Evolutionary conservation across 2,888 invertebrate species (phyloP).

Genomic region (Troides aeacus): DNA sequence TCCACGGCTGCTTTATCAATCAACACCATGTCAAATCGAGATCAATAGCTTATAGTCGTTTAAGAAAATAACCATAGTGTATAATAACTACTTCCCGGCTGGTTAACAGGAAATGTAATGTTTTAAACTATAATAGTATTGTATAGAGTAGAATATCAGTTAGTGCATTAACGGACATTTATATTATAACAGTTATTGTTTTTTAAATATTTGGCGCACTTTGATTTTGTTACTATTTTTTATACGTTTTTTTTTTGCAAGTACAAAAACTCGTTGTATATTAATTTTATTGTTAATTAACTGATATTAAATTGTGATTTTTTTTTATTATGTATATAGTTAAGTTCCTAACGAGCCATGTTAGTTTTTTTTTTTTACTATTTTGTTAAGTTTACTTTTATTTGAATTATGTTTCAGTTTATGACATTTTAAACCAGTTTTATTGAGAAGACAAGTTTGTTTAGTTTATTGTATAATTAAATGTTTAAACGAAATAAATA

Average conservation of each 20-base stretch:
- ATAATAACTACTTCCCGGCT: conserved; percentile 3
- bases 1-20: too few species aligned
- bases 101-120: conserved; percentile 12
- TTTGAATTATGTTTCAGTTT: conserved; percentile 15
- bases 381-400: conserved; percentile 42
- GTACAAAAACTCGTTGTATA: conserved; percentile 39
- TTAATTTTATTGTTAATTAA: conserved; percentile 37
- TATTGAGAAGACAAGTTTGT: conserved; percentile 11
- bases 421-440: conserved; percentile 14
- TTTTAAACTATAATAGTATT: conserved; percentile 14
- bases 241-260: conserved; percentile 30
- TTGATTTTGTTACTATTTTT: conserved; percentile 28
- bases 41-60: too few species aligned
- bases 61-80: conserved; percentile 3
- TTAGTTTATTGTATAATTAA: conserved; percentile 4
- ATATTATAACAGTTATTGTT: conserved; percentile 26
- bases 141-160: conserved; percentile 18
- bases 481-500: not conserved
- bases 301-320: conserved; percentile 40
- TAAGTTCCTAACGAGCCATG: conserved; percentile 43
- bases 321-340: conserved; percentile 39
- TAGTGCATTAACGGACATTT: conserved; percentile 13
- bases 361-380: conserved; percentile 32
- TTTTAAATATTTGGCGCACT: conserved; percentile 26
- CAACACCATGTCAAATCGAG: too few species aligned